phyloP scores from a whole-genome alignment of 2,888 invertebrate species.

The Yponomeuta sedellus region DNA sequence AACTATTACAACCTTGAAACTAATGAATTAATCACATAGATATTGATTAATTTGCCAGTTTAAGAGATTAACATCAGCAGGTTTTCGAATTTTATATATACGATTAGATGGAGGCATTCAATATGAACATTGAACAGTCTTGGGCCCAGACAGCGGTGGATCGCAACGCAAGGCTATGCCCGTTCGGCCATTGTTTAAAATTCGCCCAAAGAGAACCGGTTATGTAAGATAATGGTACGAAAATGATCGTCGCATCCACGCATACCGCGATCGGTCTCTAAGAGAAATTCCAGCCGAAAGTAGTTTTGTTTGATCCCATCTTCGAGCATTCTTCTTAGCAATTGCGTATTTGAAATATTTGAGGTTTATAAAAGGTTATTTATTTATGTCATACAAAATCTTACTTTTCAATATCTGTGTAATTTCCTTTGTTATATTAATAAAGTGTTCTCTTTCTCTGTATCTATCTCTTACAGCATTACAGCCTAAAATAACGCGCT shows the following conservation, averaged over 20 bases:
- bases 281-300: conserved; percentile 39
- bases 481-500: too few relatives aligned
- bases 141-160: conserved; percentile 21
- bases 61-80: neutral
- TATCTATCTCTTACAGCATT: too few relatives aligned
- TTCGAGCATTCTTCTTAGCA: neutral
- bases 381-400: too few relatives aligned
- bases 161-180: conserved; percentile 22
- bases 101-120: neutral
- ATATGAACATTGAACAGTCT: neutral
- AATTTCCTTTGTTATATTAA: too few relatives aligned
- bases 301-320: conserved; percentile 13
- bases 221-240: conserved; percentile 52
- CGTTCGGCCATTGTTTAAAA: conserved; percentile 58
- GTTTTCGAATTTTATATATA: neutral
- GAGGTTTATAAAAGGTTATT: neutral
- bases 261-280: conserved; percentile 36
- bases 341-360: conserved; percentile 12
- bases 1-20: too few relatives aligned
- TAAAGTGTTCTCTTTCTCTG: too few relatives aligned
- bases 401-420: too few relatives aligned
- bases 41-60: neutral
- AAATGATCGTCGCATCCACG: conserved; percentile 42
- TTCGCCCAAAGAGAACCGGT: conserved; percentile 65
- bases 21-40: conserved; percentile 1